Percentiles rank a stretch among this genome's conserved stretches.
phyloP scores from a whole-genome alignment of 2,888 invertebrate genomes.

The Hemaris fuciformis region DNA sequence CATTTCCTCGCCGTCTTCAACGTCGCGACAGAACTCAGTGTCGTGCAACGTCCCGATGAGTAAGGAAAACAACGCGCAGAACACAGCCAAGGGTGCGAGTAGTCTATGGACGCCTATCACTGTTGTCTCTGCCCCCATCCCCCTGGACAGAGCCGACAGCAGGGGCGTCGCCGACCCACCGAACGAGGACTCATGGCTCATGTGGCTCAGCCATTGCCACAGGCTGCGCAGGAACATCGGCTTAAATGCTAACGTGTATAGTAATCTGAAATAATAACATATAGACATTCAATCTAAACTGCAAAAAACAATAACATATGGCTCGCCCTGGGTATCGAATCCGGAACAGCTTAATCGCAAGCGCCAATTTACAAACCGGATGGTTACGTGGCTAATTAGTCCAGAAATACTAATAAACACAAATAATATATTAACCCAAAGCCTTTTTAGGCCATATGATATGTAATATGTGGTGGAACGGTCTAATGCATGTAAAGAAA shows the following conservation, averaged over 20 bases:
- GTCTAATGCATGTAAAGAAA: too few relatives aligned
- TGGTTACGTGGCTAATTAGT: too few relatives aligned
- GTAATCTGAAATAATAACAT: conserved; percentile 71
- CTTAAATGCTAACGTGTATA: conserved; percentile 91
- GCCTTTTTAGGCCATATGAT: too few relatives aligned
- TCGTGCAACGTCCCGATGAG: conserved; percentile 92
- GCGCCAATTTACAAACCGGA: too few relatives aligned
- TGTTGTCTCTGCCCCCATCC: conserved; percentile 79
- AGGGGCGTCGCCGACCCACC: conserved; percentile 80
- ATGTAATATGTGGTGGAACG: too few relatives aligned
- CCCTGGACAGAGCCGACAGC: conserved; percentile 85
- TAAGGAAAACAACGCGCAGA: conserved; percentile 91
- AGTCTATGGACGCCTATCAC: conserved; percentile 84
- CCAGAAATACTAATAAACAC: too few relatives aligned
- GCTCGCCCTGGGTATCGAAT: too few relatives aligned
- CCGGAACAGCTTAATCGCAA: too few relatives aligned
- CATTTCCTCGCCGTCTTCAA: conserved; percentile 72
- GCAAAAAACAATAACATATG: too few relatives aligned
- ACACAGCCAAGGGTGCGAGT: conserved; percentile 89
- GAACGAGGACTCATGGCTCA: conserved; percentile 62
- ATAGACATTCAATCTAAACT: too few relatives aligned
- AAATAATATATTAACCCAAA: too few relatives aligned
- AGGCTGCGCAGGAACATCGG: conserved; percentile 88
- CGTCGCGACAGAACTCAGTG: conserved; percentile 85
- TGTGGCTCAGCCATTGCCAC: conserved; percentile 83